Percentiles rank a stretch among this genome's conserved stretches.
Evolutionary conservation across 2,113 vertebrate species (phyloP).

Genomic region (Cryptomyrus ogoouensis): DNA sequence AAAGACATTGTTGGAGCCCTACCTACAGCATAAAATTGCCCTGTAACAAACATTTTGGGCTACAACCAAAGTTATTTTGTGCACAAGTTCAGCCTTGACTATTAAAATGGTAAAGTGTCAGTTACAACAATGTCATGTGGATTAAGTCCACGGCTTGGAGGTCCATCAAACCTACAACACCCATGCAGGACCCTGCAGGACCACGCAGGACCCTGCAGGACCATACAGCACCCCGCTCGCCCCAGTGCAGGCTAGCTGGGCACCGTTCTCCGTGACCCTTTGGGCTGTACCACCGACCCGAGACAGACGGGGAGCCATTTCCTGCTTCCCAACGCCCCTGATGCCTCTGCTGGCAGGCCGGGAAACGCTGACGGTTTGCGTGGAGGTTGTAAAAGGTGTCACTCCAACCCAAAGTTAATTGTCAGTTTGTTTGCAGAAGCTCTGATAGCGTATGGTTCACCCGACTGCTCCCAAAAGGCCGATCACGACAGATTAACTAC

Average conservation of each 20-base stretch:
- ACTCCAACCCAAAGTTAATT: slow-evolving; percentile 69
- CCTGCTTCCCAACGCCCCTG: background rate
- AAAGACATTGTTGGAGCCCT: background rate
- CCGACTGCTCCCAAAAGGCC: slow-evolving; percentile 69
- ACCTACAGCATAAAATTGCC: background rate
- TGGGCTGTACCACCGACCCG: background rate
- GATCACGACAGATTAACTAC: slow-evolving; percentile 72
- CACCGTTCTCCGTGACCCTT: background rate
- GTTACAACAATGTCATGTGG: background rate
- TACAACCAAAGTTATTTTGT: background rate
- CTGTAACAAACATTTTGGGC: background rate
- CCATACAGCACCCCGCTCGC: background rate
- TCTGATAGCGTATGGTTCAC: slow-evolving; percentile 66
- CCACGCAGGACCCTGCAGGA: background rate
- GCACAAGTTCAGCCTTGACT: background rate
- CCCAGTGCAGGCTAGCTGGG: background rate
- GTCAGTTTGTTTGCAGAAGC: slow-evolving; percentile 71
- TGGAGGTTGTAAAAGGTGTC: slow-evolving; percentile 64
- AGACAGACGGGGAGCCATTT: background rate
- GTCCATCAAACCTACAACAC: background rate
- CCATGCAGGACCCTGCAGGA: background rate
- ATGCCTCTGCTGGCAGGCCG: slow-evolving; percentile 47
- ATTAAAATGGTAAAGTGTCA: background rate
- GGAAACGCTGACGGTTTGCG: slow-evolving; percentile 63
- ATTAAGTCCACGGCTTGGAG: background rate